phyloP scores from a whole-genome alignment of 2,797 vertebrate genomes.

The Ptychadena robeensis region DNA sequence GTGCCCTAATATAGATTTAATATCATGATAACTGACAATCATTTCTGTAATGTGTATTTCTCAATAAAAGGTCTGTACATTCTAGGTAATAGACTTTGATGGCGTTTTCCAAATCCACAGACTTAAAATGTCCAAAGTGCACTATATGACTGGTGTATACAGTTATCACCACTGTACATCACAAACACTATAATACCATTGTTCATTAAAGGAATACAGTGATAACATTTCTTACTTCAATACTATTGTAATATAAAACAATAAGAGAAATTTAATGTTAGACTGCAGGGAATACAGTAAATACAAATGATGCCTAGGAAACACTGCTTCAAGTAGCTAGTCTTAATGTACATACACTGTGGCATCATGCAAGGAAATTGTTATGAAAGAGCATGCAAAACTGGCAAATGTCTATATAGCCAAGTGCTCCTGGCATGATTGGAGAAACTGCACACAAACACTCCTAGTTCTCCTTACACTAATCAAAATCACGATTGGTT shows the following conservation, averaged over 20 bases:
- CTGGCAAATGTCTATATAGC: slow-evolving; percentile 66
- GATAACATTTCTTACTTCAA: background rate
- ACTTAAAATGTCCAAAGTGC: too few relatives aligned
- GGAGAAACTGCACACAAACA: slow-evolving; percentile 10
- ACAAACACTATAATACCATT: background rate
- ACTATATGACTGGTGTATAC: background rate
- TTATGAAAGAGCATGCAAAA: slow-evolving; percentile 46
- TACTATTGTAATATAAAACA: background rate
- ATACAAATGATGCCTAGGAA: slow-evolving; percentile 6
- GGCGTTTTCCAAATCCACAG: too few relatives aligned
- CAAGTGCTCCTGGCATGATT: slow-evolving; percentile 68
- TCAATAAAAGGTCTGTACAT: background rate
- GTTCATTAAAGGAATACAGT: background rate
- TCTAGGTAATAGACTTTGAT: too few relatives aligned
- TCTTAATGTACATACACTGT: slow-evolving; percentile 9
- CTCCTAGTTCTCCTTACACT: slow-evolving; percentile 1
- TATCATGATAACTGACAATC: too few relatives aligned
- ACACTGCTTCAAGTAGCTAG: slow-evolving; percentile 7
- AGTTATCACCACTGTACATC: background rate
- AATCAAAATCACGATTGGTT: slow-evolving; percentile 96
- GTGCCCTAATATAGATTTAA: too few relatives aligned
- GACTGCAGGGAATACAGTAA: slow-evolving; percentile 4
- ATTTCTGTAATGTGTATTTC: too few relatives aligned
- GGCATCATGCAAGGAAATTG: slow-evolving; percentile 21
- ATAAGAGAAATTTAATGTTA: background rate